Base-by-base conservation (phyloP, 2,113 vertebrate species). In the Cyanistes caeruleus region DNA sequence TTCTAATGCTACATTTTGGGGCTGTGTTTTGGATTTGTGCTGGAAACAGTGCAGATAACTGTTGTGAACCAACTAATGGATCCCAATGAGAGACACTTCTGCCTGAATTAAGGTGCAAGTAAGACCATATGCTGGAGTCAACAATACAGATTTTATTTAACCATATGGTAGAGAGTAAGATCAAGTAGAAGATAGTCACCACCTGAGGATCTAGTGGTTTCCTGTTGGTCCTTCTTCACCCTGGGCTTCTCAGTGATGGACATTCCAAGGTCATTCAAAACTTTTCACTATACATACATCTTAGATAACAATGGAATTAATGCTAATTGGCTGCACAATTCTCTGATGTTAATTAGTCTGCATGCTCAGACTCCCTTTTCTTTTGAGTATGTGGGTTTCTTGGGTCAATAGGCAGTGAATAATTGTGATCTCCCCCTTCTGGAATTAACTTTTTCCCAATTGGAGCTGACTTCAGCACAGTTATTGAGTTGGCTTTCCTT, bases 381-480 rank as follows among this genome's bases (percentile, higher is more conserved):
- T 41, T 63, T 21, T n/a, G 21, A 60, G n/a, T 31, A 7, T 3
- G 20, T 23, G 23, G 13, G 22, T 64, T 64, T 43, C 48, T 53
- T 43, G 59, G 49, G 18, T 41, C 18, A 41, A 27, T 63, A 41
- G 27, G 37, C 27, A 43, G 23, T 43, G 30, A n/a, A n/a, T 23
- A 13, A 13, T 33, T 41, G 6, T 1, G 2, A 22, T n/a, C 37
- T 43, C 11, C 11, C 18, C 11, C 23, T 52, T 41, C 30, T 1
- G 1, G 48, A 41, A 78, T 52, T 52, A 52, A 37, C 35, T n/a
- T 52, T 78, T 53, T 43, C 24, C 24, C 19, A 64, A 4, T 14
- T 4, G 3, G 37, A 64, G 19, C 24, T 64, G 31, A 53, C 35
- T 43, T 53, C 48, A 53, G 48, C 24, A n/a, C 18, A 23, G 37